Evolutionary conservation across 2,113 vertebrate genomes (phyloP), one percentile per base, ranked within the genome.

Genomic region (Mormyrus iriodes): DNA sequence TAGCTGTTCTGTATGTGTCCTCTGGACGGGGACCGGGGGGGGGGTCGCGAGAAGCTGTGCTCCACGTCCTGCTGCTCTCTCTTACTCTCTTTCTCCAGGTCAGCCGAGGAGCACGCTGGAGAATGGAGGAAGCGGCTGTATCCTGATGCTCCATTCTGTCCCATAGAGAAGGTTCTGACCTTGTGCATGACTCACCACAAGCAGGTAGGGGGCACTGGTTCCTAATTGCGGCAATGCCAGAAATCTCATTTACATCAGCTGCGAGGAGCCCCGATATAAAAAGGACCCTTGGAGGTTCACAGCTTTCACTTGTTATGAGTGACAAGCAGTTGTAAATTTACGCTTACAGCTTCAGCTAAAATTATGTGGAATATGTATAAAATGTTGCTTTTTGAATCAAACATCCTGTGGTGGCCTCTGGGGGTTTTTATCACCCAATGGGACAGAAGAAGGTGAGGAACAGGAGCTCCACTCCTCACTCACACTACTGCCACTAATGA

Each of bases 11-110:
- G 61, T 69, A 69, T 69, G n/a, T 69, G 61, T 31, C 61, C 61
- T 69, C n/a, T 27, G 10, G 61, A 12, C 1, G n/a, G 61, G 61
- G 61, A 4, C 90, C 90, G 86, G 89, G 91, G 85, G 89, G 91
- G 86, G 88, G 90, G 65, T 83, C 44, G 9, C 12, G 35, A 17
- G 79, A 79, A 76, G 88, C 92, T 89, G 90, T 13, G 87, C 93
- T 91, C 93, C 93, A 93, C 93, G 92, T 94, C 90, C 93, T 95
- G 92, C 92, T 94, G 92, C 92, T 93, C 92, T 93, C 90, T 95
- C 89, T 93, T 93, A 89, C 87, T 94, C 89, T 93, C 91, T 88
- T 27, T 94, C 92, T 92, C 89, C 92, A 95, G 94, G 92, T 93
- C 88, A 91, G 85, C 88, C n/a, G 92, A 92, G 89, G 90, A 31